Evolutionary conservation across 2,113 vertebrate genomes (phyloP).

Genomic region (Bos indicus): DNA sequence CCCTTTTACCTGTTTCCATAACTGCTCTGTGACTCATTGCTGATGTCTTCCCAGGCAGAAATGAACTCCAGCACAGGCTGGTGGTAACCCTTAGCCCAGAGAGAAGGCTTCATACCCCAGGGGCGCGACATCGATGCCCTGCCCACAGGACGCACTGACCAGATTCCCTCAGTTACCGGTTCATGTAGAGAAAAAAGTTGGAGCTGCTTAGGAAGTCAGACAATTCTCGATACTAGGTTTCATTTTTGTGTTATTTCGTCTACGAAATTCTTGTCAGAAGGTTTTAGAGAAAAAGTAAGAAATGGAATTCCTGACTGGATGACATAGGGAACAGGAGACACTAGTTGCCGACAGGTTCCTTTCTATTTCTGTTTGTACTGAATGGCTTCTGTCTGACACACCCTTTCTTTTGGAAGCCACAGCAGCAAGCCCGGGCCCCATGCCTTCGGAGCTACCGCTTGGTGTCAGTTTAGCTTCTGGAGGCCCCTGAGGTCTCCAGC

Average conservation of each 20-base stretch:
- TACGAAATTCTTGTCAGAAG: not conserved
- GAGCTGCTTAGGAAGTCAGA: not conserved
- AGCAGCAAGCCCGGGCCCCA: fast-evolving
- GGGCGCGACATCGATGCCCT: fast-evolving
- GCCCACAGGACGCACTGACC: not conserved
- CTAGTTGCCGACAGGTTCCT: not conserved
- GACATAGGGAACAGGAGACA: not conserved
- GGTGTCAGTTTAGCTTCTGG: not conserved
- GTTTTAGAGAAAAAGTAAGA: not conserved
- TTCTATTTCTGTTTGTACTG: not conserved
- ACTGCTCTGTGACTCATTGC: not conserved
- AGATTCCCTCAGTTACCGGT: not conserved
- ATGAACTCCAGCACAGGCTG: not conserved
- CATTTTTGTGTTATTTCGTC: not conserved
- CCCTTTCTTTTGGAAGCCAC: not conserved
- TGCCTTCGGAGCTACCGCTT: not conserved
- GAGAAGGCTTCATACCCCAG: not conserved
- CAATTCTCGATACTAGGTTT: not conserved
- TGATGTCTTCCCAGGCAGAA: not conserved
- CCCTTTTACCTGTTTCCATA: not conserved
- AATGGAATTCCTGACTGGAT: not conserved
- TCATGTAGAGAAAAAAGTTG: not conserved
- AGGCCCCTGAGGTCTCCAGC: not conserved
- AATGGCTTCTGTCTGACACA: not conserved
- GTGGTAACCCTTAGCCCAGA: not conserved